Base-by-base conservation (phyloP, 2,888 invertebrate species). In the Rhabditoides inermis region DNA sequence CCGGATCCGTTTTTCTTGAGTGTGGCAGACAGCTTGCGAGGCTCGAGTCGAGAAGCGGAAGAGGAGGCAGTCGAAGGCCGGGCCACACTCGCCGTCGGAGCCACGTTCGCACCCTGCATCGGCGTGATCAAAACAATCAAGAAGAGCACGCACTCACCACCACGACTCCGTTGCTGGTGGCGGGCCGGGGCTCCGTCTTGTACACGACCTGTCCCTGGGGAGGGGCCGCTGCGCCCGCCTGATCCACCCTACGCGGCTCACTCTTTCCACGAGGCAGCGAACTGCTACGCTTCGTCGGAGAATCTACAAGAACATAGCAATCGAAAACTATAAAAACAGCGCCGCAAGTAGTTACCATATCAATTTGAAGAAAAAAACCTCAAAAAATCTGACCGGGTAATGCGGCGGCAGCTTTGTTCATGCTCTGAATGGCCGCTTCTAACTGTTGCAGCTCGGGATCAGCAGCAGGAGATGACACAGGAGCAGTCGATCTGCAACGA, bases 351-450 rank as follows among this genome's bases (percentile, higher is more conserved):
- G n/a, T n/a, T n/a, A n/a, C n/a, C n/a, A n/a, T n/a, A n/a, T n/a
- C n/a, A n/a, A n/a, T n/a, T n/a, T n/a, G n/a, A n/a, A n/a, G n/a
- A n/a, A n/a, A n/a, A n/a, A n/a, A n/a, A n/a, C n/a, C n/a, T n/a
- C n/a, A n/a, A n/a, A n/a, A n/a, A n/a, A n/a, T n/a, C n/a, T n/a
- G n/a, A n/a, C n/a, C n/a, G n/a, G n/a, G n/a, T n/a, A n/a, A n/a
- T n/a, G n/a, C n/a, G n/a, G n/a, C n/a, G n/a, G n/a, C n/a, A n/a
- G n/a, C n/a, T n/a, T n/a, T n/a, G n/a, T 53, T 57, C 51, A 63
- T 63, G 1, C 57, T 58, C 36, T 59, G 58, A 3, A 64, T 56
- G 2, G 61, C 64, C 3, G 59, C 60, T 49, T 64, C 64, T 5
- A 64, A 44, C 30, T 59, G 49, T 36, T 64, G 60, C 6, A 64